Evolutionary conservation across 1,140 invertebrate species (phyloP).

Genomic region (Meloidogyne exigua): DNA sequence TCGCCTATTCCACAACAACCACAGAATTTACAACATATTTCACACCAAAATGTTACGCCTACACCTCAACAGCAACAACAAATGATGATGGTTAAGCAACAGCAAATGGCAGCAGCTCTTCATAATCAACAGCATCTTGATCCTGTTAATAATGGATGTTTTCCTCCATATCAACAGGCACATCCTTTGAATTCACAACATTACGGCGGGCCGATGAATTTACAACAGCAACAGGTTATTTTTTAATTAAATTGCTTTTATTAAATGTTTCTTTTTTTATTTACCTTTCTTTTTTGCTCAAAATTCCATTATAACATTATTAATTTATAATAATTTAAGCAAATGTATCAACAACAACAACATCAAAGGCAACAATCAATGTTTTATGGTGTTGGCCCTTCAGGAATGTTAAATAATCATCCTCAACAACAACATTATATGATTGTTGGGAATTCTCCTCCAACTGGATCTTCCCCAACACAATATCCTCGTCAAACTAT

Average conservation of each 20-base stretch:
- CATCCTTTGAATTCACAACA: background rate
- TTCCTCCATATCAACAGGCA: background rate
- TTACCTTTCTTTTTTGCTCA: background rate
- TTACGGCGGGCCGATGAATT: background rate
- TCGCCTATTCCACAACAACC: background rate
- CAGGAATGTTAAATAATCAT: background rate
- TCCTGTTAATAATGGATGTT: background rate
- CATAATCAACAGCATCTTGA: background rate
- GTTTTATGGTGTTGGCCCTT: constrained; percentile 12
- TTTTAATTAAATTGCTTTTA: background rate
- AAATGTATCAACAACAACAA: constrained; percentile 29
- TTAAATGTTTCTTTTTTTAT: background rate
- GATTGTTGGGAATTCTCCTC: background rate
- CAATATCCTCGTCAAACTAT: background rate
- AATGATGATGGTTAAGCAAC: background rate
- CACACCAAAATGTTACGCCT: constrained; percentile 8
- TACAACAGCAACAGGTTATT: constrained; percentile 17
- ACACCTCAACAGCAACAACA: constrained; percentile 19
- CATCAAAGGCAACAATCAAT: constrained; percentile 28
- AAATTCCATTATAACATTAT: background rate
- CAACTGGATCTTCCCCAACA: background rate
- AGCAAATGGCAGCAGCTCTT: background rate
- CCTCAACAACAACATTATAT: constrained; percentile 26
- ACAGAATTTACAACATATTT: background rate
- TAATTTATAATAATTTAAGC: background rate